Conservation (phyloP, 2,113 vertebrate genomes). For the Pollachius pollachius region DNA sequence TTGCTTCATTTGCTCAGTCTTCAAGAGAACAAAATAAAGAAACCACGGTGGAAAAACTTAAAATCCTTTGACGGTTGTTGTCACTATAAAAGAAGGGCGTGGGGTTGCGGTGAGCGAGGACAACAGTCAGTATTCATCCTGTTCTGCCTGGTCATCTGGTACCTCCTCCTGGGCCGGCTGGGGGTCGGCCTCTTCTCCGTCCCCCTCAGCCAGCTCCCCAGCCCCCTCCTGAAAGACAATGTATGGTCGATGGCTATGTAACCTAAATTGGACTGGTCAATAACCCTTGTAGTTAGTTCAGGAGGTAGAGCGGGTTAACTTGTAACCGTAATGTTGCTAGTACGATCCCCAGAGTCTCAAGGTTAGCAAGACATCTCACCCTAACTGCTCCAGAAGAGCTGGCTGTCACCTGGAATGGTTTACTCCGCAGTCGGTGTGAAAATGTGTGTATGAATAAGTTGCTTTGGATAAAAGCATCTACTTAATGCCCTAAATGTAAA, state of each 20-base stretch:
- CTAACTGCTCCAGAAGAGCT: too few relatives aligned
- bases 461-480: too few relatives aligned
- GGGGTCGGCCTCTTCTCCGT: slow-evolving; percentile 83
- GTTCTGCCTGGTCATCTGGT: slow-evolving; percentile 88
- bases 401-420: too few relatives aligned
- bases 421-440: too few relatives aligned
- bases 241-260: not conserved
- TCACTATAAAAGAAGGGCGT: slow-evolving; percentile 78
- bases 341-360: too few relatives aligned
- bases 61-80: slow-evolving; percentile 79
- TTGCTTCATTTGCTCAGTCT: slow-evolving; percentile 83
- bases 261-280: too few relatives aligned
- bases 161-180: slow-evolving; percentile 78
- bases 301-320: too few relatives aligned
- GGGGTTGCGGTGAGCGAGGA: slow-evolving; percentile 52
- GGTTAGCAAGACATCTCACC: too few relatives aligned
- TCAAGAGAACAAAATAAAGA: slow-evolving; percentile 68
- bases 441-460: too few relatives aligned
- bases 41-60: slow-evolving; percentile 59
- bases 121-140: slow-evolving; percentile 93
- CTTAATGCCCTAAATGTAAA: too few relatives aligned
- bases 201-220: slow-evolving; percentile 80
- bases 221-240: slow-evolving; percentile 80
- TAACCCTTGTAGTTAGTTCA: too few relatives aligned
- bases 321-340: too few relatives aligned